Conservation (phyloP, 2,113 vertebrate genomes). For the Dromas ardeola region DNA sequence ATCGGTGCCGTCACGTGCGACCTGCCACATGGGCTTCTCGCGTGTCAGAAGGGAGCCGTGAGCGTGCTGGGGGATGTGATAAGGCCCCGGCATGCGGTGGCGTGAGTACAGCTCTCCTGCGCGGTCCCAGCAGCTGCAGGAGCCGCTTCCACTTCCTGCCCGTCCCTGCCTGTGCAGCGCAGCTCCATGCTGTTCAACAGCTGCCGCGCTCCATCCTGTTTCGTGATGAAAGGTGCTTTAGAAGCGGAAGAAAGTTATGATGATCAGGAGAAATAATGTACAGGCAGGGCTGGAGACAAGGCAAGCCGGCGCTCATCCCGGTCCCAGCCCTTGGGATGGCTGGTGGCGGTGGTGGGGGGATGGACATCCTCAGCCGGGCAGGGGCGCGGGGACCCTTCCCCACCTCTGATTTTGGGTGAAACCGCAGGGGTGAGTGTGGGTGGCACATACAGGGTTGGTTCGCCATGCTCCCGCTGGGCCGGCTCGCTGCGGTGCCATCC, state of each 20-base stretch:
- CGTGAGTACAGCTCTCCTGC: not conserved
- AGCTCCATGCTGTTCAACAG: not conserved
- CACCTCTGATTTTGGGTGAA: not conserved
- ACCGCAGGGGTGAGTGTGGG: accelerated
- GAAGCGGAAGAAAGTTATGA: not conserved
- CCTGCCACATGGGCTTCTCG: not conserved
- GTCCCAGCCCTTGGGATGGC: not conserved
- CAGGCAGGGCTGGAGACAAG: conserved; percentile 1
- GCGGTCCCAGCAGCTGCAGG: not conserved
- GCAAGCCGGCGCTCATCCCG: not conserved
- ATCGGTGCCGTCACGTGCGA: not conserved
- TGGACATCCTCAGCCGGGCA: not conserved
- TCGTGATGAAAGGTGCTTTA: conserved; percentile 37
- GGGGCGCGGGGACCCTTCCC: accelerated
- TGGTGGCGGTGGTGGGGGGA: not conserved
- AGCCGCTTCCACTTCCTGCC: conserved; percentile 35
- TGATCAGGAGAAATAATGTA: not conserved
- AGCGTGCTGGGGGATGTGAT: not conserved
- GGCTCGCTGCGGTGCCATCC: not conserved
- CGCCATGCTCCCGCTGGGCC: accelerated
- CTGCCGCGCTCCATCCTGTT: conserved; percentile 32
- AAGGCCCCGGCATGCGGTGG: not conserved
- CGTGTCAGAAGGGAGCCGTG: not conserved
- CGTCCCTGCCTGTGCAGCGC: not conserved
- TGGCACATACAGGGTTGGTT: accelerated